Conservation (phyloP, 1,140 invertebrate species). For the Tetraneura akinire region DNA sequence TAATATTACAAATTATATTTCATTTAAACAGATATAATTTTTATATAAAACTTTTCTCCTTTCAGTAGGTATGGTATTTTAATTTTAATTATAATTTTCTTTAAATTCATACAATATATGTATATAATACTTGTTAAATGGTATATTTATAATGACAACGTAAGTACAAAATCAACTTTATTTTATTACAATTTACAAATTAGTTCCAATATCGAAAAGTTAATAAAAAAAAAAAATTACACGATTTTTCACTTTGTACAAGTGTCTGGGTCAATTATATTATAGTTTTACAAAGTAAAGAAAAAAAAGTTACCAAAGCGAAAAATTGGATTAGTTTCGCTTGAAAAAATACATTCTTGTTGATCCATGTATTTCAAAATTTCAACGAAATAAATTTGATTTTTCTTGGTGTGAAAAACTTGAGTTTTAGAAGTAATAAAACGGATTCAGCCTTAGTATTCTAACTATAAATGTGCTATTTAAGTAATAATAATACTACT, state of each 20-base stretch:
- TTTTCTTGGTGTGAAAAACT: too few species aligned
- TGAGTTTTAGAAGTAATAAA: too few species aligned
- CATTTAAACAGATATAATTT: too few species aligned
- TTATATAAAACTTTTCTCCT: too few species aligned
- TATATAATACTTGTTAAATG: not conserved
- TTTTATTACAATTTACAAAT: too few species aligned
- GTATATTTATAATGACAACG: not conserved
- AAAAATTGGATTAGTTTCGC: slow-evolving; percentile 11
- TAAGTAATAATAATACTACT: too few species aligned
- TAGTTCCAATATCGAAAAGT: too few species aligned
- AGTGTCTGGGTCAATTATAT: slow-evolving; percentile 1
- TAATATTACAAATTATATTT: too few species aligned
- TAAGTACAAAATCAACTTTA: too few species aligned
- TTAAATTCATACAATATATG: not conserved
- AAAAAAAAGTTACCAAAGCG: slow-evolving; percentile 6
- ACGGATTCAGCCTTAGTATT: too few species aligned
- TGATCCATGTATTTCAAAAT: slow-evolving; percentile 3
- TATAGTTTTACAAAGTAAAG: slow-evolving; percentile 13
- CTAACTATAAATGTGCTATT: too few species aligned
- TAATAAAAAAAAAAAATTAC: not conserved
- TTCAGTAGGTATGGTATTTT: too few species aligned
- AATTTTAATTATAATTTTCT: not conserved
- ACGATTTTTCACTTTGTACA: not conserved
- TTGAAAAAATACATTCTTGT: slow-evolving; percentile 18
- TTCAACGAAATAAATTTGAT: not conserved